Conservation (phyloP, 2,113 vertebrate genomes). For the Spilogale gracilis region DNA sequence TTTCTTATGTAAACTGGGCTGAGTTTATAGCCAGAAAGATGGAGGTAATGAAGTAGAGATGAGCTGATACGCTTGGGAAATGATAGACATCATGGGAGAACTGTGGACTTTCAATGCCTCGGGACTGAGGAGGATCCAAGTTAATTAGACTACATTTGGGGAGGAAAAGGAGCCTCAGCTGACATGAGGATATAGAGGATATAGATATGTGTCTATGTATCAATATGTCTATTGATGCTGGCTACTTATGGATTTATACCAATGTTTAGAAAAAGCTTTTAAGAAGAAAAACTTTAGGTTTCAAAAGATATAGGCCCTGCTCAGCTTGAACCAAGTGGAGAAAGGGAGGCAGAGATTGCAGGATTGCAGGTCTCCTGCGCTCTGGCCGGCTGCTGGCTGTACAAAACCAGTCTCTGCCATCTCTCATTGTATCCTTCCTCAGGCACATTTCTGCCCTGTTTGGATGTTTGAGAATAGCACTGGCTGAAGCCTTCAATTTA, state of each 20-base stretch:
- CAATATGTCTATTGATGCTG: background rate
- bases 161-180: background rate
- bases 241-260: background rate
- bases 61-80: background rate
- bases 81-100: constrained; percentile 1
- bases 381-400: background rate
- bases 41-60: background rate
- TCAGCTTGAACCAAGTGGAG: background rate
- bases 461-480: constrained; percentile 44
- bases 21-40: background rate
- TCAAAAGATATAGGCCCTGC: background rate
- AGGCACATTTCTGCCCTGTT: constrained; percentile 29
- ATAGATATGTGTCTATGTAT: background rate
- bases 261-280: background rate
- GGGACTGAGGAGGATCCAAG: background rate
- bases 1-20: background rate
- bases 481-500: constrained; percentile 52
- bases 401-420: background rate
- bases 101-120: background rate
- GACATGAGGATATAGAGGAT: background rate
- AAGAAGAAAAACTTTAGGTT: constrained; percentile 41
- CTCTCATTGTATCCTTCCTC: background rate
- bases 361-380: background rate
- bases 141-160: background rate
- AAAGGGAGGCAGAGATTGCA: background rate